A percentile compares a stretch with the other conserved stretches of the same genome.
Conservation (phyloP, 2,113 vertebrate species). For the Alces alces region DNA sequence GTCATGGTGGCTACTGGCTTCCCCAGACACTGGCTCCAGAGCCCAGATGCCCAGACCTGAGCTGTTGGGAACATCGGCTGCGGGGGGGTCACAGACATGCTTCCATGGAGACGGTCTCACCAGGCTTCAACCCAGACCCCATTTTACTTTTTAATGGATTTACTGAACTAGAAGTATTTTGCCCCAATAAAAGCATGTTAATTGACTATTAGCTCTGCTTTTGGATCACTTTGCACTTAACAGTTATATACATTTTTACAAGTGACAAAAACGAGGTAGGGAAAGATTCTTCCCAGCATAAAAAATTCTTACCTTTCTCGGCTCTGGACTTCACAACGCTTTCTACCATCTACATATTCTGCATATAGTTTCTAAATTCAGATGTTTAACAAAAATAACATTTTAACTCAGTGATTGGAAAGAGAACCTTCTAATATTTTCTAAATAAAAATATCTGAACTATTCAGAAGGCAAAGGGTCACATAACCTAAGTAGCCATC, state of each 20-base stretch:
- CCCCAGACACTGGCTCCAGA: neutral
- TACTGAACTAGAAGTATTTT: neutral
- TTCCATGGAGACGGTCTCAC: accelerated
- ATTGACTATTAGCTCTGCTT: neutral
- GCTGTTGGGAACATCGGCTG: neutral
- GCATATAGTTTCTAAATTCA: neutral
- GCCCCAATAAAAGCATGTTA: neutral
- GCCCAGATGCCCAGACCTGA: accelerated
- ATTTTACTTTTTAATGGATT: neutral
- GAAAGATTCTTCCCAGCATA: neutral
- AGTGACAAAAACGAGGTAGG: neutral
- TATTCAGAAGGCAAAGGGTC: neutral
- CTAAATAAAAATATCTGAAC: neutral
- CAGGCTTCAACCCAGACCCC: neutral
- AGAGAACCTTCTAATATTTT: neutral
- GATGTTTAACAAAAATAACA: neutral
- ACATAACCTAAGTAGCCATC: neutral
- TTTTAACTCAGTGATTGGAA: neutral
- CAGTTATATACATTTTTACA: neutral
- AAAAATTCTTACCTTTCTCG: neutral
- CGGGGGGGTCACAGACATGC: accelerated
- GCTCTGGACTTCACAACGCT: neutral
- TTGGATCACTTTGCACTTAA: neutral
- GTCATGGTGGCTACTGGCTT: accelerated
- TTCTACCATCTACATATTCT: neutral